Evolutionary conservation across 2,888 invertebrate species (phyloP), one percentile per base, ranked within the genome.

Genomic region (Monochamus alternatus): DNA sequence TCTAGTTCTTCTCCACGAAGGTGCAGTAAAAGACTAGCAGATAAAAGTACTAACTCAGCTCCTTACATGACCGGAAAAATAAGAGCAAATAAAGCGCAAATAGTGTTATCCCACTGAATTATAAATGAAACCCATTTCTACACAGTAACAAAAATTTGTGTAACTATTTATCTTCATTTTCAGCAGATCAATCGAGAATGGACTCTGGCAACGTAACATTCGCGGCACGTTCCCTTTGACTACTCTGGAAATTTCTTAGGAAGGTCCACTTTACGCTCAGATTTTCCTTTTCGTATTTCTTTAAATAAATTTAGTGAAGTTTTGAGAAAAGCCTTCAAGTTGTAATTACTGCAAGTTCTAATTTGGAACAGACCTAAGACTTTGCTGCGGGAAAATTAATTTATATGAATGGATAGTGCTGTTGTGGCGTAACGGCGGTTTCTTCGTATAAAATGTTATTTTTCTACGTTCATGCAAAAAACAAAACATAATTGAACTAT

Each of bases 201-300:
- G 63, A 71, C 70, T 59, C 44, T 51, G 47, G 10, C 47, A 47
- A 58, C 52, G 51, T 62, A 44, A 71, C 43, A 80, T 80, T 76
- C 78, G 30, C 10, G 52, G 75, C 80, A 80, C 80, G 80, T 80
- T 74, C 55, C 32, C 59, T 73, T 75, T 73, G 76, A 78, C 78
- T 75, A 74, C 77, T 74, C 75, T 60, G 75, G 75, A 80, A 81
- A 78, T 82, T 80, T 80, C 81, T 80, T 81, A 77, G 78, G 81
- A 81, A 83, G 80, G 81, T 83, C 79, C 81, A 78, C 79, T 81
- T 82, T 78, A 79, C 80, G 73, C 77, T 74, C 76, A 81, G 82
- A 84, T 84, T 84, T 83, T 82, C 79, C 82, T 75, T 76, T 80
- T 79, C 75, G 73, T 70, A 77, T 77, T 78, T 43, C 75, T 63